phyloP scores from a whole-genome alignment of 2,888 invertebrate genomes.

The Acanthosepion pharaonis region DNA sequence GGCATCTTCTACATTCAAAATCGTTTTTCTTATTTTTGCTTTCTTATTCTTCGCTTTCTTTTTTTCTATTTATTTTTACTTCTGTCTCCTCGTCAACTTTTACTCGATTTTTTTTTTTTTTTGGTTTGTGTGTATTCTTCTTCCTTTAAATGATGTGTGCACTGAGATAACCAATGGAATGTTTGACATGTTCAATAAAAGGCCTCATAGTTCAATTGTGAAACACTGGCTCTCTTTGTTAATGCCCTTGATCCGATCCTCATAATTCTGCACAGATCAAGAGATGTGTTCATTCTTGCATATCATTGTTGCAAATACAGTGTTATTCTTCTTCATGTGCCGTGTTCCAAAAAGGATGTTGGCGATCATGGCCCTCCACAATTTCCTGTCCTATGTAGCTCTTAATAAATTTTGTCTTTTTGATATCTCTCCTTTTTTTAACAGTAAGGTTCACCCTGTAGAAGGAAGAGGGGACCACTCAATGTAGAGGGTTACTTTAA shows the following conservation, averaged over 20 bases:
- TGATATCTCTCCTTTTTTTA: too few relatives aligned
- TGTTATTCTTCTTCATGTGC: neutral
- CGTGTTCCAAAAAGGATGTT: too few relatives aligned
- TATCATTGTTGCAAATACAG: neutral
- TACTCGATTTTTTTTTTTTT: neutral
- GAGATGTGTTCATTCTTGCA: neutral
- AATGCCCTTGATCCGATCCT: neutral
- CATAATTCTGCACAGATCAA: neutral
- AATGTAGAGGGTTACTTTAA: too few relatives aligned
- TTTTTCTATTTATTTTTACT: neutral
- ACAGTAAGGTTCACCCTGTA: too few relatives aligned
- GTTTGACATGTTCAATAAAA: neutral
- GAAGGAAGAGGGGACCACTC: too few relatives aligned
- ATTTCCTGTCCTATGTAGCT: too few relatives aligned
- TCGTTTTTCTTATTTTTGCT: neutral
- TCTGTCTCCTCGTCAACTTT: neutral
- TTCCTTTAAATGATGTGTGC: neutral
- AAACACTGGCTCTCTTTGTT: neutral
- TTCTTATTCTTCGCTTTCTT: neutral
- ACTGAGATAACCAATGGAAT: neutral
- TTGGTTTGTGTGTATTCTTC: rapidly evolving
- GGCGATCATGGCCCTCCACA: too few relatives aligned
- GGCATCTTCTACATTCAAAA: neutral
- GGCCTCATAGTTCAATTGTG: neutral
- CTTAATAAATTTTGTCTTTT: too few relatives aligned